Base-by-base conservation (phyloP, 2,888 invertebrate genomes). In the Dynastes tityus region DNA sequence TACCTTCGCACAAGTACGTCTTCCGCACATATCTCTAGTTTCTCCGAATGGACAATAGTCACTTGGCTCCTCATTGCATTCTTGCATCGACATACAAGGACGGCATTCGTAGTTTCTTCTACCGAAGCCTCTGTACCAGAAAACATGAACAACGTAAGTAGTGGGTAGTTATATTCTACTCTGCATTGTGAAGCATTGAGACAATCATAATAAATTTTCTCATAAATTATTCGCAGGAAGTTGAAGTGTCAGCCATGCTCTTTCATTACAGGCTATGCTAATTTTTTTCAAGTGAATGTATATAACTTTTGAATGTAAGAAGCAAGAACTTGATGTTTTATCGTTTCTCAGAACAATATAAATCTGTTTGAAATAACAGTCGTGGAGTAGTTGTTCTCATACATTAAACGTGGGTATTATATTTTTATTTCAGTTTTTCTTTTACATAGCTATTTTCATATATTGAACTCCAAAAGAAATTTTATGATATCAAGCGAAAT, bases 1-100 rank as follows among this genome's bases (percentile, higher is more conserved):
- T 85, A 88, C 88, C 85, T 87, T 89, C 63, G 87, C 87, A 79
- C 89, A 89, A 3, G 87, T 85, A 80, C 88, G 84, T 81, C 88
- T 82, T 53, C 83, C 83, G 80, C 89, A 88, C 61, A 80, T 80
- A 78, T 89, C 86, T 76, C 85, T 83, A 9, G 84, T 83, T 83
- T 88, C 88, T 29, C 88, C 89, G 85, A 85, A 89, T 5, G 83
- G 64, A 78, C 89, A 89, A 29, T 81, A 77, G 11, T 85, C 82
- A 27, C 80, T 79, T 16, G 88, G 88, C 49, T 84, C 82, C 13
- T 79, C 82, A 63, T 89, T 85, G 79, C 88, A 88, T 79, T 88
- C 88, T 58, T 84, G 84, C 32, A 79, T 77, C 5, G 78, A 79
- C 37, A 65, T 67, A 79, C 86, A 86, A 16, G 83, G 83, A 45